Conservation (phyloP, 2,113 vertebrate species). For the Gambusia affinis region DNA sequence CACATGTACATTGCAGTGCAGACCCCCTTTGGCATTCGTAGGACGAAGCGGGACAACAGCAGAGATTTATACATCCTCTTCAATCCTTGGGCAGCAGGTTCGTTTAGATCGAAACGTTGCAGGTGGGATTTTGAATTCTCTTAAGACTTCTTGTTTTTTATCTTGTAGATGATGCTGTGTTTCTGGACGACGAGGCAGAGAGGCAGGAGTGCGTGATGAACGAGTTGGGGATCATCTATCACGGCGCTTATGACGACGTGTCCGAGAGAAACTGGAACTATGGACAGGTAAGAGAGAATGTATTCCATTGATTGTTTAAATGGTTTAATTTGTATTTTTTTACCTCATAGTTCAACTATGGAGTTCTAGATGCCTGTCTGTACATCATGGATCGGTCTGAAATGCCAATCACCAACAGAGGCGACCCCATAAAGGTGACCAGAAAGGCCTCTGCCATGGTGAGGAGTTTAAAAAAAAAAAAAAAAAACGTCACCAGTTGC, state of each 20-base stretch:
- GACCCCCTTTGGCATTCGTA: slow-evolving; percentile 88
- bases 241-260: slow-evolving; percentile 83
- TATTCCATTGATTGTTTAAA: neutral
- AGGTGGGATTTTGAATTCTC: neutral
- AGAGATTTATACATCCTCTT: slow-evolving; percentile 90
- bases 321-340: neutral
- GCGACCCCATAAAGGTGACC: slow-evolving; percentile 90
- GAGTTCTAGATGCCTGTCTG: slow-evolving; percentile 91
- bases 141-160: neutral
- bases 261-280: slow-evolving; percentile 91
- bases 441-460: slow-evolving; percentile 95
- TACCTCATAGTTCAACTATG: slow-evolving; percentile 87
- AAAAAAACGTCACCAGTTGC: neutral
- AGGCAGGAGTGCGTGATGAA: slow-evolving; percentile 91
- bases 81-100: slow-evolving; percentile 92
- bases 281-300: slow-evolving; percentile 85
- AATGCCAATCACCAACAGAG: slow-evolving; percentile 89
- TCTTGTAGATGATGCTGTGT: slow-evolving; percentile 87
- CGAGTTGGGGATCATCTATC: slow-evolving; percentile 91
- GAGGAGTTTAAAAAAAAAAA: slow-evolving; percentile 37
- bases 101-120: neutral
- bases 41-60: slow-evolving; percentile 79
- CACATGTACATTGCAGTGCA: slow-evolving; percentile 87
- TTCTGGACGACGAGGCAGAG: slow-evolving; percentile 86
- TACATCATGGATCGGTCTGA: slow-evolving; percentile 89